Evolutionary conservation across 2,888 invertebrate species (phyloP), one percentile per base, ranked within the genome.

Genomic region (Masnerella sp.): DNA sequence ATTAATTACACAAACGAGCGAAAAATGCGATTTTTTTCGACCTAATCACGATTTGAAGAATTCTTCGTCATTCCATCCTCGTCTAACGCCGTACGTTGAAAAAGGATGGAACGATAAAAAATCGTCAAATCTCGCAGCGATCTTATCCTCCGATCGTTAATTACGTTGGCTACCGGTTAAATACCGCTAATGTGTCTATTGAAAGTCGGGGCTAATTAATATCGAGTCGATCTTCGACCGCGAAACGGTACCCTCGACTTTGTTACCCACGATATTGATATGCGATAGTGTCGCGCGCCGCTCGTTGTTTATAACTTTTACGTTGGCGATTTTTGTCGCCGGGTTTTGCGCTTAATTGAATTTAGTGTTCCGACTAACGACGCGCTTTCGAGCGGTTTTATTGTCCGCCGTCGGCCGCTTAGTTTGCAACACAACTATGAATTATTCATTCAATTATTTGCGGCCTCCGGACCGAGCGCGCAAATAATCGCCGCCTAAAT

Each of bases 81-180:
- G n/a, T n/a, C n/a, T n/a, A n/a, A n/a, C n/a, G n/a, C n/a, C n/a
- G n/a, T n/a, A n/a, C n/a, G n/a, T n/a, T n/a, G 22, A n/a, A 32
- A 49, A 17, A 17, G 22, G 15, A 28, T 20, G 11, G 1, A 7
- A 49, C 11, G 0, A 11, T 25, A 43, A 25, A 43, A 14, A n/a
- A n/a, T 49, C 56, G 42, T n/a, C n/a, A n/a, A 47, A 64, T 64
- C 70, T 58, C 68, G 54, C 20, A 42, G 42, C 52, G 78, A 78
- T 78, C 62, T 75, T 75, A 77, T 74, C 74, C 34, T 17, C 34
- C 25, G 58, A 58, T 76, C 77, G 74, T 79, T 78, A 77, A 78
- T 79, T 78, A 74, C 67, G 47, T 38, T 28, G 51, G 59, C 69
- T 70, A 70, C 69, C 47, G 56, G 61, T 54, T 52, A 62, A 12